phyloP scores from a whole-genome alignment of 2,888 invertebrate genomes.

The Pimpla rufipes region DNA sequence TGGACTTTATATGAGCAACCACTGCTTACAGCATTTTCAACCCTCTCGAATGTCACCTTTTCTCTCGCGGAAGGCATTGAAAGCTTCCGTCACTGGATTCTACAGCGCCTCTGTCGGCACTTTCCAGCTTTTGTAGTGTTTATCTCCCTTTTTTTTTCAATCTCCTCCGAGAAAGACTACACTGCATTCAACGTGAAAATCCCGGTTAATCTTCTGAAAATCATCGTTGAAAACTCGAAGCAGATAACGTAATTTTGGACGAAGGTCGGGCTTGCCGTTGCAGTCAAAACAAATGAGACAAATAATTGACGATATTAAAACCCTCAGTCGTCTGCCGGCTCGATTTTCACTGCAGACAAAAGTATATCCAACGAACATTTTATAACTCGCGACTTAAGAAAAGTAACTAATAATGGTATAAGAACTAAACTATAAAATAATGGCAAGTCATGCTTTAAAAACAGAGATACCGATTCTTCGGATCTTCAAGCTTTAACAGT shows the following conservation, averaged over 20 bases:
- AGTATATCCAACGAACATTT: no score
- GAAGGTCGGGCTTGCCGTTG: not conserved
- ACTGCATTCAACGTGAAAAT: not conserved
- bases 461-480: no score
- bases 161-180: conserved; percentile 8
- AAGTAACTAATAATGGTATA: no score
- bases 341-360: not conserved
- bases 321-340: no score
- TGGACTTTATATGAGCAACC: conserved; percentile 26
- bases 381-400: no score
- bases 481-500: no score
- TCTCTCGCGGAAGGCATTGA: conserved; percentile 11
- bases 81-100: conserved; percentile 28
- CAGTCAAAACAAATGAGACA: no score
- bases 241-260: not conserved
- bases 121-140: conserved; percentile 18
- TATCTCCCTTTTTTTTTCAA: conserved; percentile 7
- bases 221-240: not conserved
- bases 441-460: no score
- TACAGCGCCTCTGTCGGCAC: not conserved
- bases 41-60: conserved; percentile 9
- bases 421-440: no score
- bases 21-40: conserved; percentile 41
- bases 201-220: not conserved
- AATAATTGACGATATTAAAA: no score